Conservation (phyloP, 2,113 vertebrate genomes). For the Chaetops frenatus region DNA sequence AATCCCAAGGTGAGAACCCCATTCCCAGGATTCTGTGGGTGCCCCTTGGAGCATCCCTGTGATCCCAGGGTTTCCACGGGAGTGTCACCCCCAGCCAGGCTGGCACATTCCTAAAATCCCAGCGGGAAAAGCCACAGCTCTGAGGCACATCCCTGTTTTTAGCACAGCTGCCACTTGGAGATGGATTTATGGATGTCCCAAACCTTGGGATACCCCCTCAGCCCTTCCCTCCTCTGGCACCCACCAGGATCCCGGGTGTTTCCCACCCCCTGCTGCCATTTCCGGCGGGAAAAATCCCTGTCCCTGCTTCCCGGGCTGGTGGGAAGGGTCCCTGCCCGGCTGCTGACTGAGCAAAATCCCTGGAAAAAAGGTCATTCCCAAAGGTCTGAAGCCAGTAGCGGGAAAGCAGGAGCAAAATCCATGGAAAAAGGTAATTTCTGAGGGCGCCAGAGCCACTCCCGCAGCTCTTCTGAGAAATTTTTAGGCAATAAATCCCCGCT, state of each 20-base stretch:
- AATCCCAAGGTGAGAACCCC: background rate
- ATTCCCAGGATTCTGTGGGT: fast-evolving
- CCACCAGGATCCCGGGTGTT: background rate
- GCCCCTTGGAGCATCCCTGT: background rate
- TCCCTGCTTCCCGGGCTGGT: background rate
- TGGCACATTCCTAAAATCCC: background rate
- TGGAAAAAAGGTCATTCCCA: background rate
- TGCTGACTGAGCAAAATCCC: background rate
- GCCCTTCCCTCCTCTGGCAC: background rate
- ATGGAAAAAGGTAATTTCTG: background rate
- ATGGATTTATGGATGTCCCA: background rate
- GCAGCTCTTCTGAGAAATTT: fast-evolving
- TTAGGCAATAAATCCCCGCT: background rate
- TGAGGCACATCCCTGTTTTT: background rate
- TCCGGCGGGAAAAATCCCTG: fast-evolving
- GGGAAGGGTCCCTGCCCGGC: background rate
- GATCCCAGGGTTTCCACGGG: fast-evolving
- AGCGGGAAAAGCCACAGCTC: background rate
- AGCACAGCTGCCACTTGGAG: background rate
- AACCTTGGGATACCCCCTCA: fast-evolving
- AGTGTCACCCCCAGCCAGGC: background rate
- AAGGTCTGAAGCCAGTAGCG: background rate
- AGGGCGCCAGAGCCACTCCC: background rate
- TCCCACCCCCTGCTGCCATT: background rate
- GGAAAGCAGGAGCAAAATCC: background rate